Base-by-base conservation (phyloP, 2,888 invertebrate genomes). In the Eupithecia centaureata region DNA sequence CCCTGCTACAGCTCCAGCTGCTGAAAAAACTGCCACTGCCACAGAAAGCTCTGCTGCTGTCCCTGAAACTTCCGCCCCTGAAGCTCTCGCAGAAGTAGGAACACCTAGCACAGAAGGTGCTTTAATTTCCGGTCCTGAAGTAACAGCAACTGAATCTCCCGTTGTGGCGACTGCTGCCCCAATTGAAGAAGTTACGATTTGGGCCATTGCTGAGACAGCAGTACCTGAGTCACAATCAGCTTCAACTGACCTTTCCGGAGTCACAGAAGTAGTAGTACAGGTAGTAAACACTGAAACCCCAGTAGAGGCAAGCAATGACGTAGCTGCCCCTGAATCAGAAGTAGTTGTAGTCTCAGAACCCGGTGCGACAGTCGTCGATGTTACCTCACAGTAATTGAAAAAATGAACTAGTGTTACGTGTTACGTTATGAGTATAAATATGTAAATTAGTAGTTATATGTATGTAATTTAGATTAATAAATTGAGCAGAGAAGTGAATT, bases 301-400 rank as follows among this genome's bases (percentile, higher is more conserved):
- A 52, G 52, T 27, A 13, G 25, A 27, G 13, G 27, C 27, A 15
- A 52, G 7, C 22, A 47, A 8, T 47, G 51, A 51, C 12, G 51
- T 25, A 12, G 12, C 51, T 51, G 47, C 18, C 8, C 22, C 61
- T 7, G 61, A 57, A 25, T 22, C 64, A 32, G 65, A 64, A 25
- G 47, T 85, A 15, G 70, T 80, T 13, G 61, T 84, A 42, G 83
- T 86, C 15, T 75, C 74, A 22, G 91, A 91, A 78, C 70, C 78
- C 3, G 90, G 88, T 51, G 91, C 92, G 25, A 75, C 85, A 18
- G 77, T 92, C 18, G 76, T 92, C 65, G 89, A 91, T 71, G 82
- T 91, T 63, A 82, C 81, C 42, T 74, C 81, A 63, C 91, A 91
- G 75, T 85, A 72, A 84, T 62, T 42, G 15, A 52, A 54, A n/a